Base-by-base conservation (phyloP, 30 jellyfish, hydroid and myxozoan genomes). In the Clytia hemisphaerica region DNA sequence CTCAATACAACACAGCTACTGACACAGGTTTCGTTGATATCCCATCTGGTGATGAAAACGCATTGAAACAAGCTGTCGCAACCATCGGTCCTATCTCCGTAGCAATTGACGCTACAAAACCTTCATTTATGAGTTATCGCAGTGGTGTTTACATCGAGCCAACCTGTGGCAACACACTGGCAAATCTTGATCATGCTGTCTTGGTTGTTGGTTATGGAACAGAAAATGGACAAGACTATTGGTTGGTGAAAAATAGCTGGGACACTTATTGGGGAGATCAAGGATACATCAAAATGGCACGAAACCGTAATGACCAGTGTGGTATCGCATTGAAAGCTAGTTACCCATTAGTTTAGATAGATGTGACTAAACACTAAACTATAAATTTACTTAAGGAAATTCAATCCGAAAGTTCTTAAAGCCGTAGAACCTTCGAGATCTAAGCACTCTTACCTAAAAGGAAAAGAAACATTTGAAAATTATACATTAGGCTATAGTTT, bases 121-220 rank as follows among this genome's bases (percentile, higher is more conserved):
- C 94, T 38, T 79, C 95, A 12, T 92, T 92, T 78, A 82, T 75
- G 65, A 45, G 93, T 12, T 92, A 92, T 72, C 26, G 63, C 12
- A 29, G 90, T 7, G 99, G 99, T 15, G 93, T 92, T 14, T 83
- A 83, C 58, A 58, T 58, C 60, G 96, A 83, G 77, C 99, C 99
- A 37, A 28, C 71, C n/a, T 92, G 99, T 79, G 92, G 95, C 6
- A 78, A 74, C 58, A 88, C 76, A 1, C 63, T 89, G 3, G 71
- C 66, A 15, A 84, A 66, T 25, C 76, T 92, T 35, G 95, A 92
- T 48, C 99, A 92, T 79, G 99, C 96, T 38, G 99, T 92, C 42
- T 64, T 92, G 57, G 93, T 92, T 57, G 99, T 92, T 73, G 99
- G 99, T 5, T 92, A 92, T 45, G 96, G 99, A 35, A 84, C 89